These are phyloP conservation scores for Pseudococcus longispinus DNA, from an alignment of 2,888 invertebrate species.

Conservation along the genomic window DNA sequence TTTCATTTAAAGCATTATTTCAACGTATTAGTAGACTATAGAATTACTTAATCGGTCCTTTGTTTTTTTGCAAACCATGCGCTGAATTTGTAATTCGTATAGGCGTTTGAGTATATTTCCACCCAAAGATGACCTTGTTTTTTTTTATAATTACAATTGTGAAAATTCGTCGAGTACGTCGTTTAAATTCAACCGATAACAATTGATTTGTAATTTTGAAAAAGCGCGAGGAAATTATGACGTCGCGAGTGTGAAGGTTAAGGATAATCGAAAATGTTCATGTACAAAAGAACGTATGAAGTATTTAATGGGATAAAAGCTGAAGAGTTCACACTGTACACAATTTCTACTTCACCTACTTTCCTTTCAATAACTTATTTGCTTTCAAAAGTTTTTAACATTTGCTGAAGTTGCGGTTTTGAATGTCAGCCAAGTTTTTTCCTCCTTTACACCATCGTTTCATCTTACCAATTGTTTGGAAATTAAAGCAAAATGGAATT, in stretches of 20 bases:
- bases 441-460: not conserved
- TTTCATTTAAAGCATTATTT: not conserved
- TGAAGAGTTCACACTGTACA: slow-evolving; percentile 7
- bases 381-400: slow-evolving; percentile 35
- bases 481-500: not conserved
- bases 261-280: slow-evolving; percentile 29
- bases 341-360: slow-evolving; percentile 43
- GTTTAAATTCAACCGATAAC: not conserved
- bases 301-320: slow-evolving; percentile 40
- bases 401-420: slow-evolving; percentile 34
- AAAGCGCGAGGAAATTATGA: not conserved
- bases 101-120: not conserved
- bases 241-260: slow-evolving; percentile 19
- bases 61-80: not conserved
- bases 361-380: slow-evolving; percentile 42
- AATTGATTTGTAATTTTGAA: not conserved
- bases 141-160: not conserved
- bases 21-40: not conserved
- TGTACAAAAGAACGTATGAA: not conserved
- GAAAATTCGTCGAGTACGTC: not conserved
- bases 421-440: slow-evolving; percentile 20
- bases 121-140: not conserved
- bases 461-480: not conserved
- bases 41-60: not conserved
- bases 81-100: not conserved